Evolutionary conservation across 2,113 vertebrate species (phyloP).

Genomic region (Cacatua alba): DNA sequence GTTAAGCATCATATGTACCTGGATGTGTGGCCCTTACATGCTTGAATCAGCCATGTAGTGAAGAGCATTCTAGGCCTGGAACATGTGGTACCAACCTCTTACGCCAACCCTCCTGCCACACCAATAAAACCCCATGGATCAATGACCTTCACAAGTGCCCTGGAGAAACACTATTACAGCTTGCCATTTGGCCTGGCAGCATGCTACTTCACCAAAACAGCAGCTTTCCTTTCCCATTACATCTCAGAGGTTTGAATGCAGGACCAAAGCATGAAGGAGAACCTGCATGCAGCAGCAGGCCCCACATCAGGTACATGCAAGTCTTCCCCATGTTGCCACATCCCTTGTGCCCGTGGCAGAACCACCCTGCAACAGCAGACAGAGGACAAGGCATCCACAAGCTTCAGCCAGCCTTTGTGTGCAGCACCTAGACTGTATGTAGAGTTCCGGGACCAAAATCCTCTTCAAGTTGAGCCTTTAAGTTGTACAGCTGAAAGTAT

Average conservation of each 20-base stretch:
- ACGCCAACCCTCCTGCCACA: neutral
- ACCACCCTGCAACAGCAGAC: neutral
- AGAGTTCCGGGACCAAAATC: neutral
- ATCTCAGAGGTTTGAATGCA: neutral
- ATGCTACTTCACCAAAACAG: neutral
- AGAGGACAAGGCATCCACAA: accelerated
- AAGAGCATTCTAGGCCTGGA: neutral
- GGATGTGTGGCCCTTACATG: neutral
- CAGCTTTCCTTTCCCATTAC: neutral
- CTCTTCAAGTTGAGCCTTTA: neutral
- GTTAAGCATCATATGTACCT: neutral
- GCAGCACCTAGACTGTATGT: accelerated
- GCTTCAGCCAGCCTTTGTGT: neutral
- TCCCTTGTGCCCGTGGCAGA: neutral
- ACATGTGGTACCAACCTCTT: accelerated
- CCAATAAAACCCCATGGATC: neutral
- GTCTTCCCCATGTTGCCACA: accelerated
- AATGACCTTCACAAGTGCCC: accelerated
- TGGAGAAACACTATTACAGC: neutral
- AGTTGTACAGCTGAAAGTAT: neutral
- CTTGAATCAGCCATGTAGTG: neutral
- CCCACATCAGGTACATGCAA: neutral
- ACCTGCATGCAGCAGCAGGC: neutral
- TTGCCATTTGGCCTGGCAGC: neutral
- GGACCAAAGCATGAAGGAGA: neutral